Conservation (phyloP, 2,113 vertebrate species). For the Aplodontia rufa region DNA sequence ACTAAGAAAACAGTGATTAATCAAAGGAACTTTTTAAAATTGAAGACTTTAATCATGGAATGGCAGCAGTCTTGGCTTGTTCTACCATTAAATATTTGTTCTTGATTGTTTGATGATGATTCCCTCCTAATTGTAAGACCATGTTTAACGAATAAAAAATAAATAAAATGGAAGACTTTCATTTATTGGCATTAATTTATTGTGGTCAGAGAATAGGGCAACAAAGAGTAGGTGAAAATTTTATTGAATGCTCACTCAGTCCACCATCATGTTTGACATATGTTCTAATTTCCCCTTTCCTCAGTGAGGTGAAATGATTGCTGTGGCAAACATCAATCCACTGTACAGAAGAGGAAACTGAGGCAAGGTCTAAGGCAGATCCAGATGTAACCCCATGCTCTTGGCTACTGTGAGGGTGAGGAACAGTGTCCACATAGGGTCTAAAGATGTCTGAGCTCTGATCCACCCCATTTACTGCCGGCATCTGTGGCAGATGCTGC, state of each 20-base stretch:
- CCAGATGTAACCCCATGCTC: background rate
- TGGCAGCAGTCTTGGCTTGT: too few relatives aligned
- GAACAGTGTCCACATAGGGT: fast-evolving
- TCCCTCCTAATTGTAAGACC: too few relatives aligned
- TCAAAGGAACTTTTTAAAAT: slow-evolving; percentile 8
- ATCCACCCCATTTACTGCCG: background rate
- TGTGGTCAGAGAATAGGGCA: background rate
- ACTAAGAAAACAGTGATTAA: background rate
- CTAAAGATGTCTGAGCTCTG: background rate
- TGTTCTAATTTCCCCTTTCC: background rate
- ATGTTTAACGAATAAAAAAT: too few relatives aligned
- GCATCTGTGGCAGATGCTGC: background rate
- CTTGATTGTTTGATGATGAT: too few relatives aligned
- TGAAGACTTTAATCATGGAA: too few relatives aligned
- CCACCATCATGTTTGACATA: background rate
- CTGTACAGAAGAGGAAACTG: background rate
- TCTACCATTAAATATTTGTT: too few relatives aligned
- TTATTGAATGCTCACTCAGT: background rate
- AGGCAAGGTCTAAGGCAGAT: background rate
- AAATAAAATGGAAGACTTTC: background rate
- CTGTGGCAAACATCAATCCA: background rate
- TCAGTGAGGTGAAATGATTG: background rate
- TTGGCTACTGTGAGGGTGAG: too few relatives aligned
- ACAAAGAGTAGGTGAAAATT: background rate
- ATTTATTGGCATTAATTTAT: background rate